A percentile compares a stretch with the other conserved stretches of the same genome.
These are phyloP conservation scores for Macrotus californicus DNA, from an alignment of 2,113 vertebrate genomes.

Conservation along the genomic window DNA sequence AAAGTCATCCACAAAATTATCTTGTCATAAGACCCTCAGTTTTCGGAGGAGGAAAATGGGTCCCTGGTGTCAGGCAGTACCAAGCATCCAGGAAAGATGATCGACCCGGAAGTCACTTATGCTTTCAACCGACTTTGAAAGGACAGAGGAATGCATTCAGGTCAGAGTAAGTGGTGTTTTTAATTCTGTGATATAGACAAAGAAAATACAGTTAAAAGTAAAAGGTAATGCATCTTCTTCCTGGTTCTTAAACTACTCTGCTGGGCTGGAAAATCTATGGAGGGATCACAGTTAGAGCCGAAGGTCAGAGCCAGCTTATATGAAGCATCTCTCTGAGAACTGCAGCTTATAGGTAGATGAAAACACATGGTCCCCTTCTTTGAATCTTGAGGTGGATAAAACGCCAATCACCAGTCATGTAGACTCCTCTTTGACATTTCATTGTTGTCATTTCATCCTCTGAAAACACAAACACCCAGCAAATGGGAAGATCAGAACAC, in stretches of 20 bases:
- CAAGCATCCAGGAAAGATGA: background rate
- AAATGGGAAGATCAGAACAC: background rate
- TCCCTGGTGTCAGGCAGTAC: background rate
- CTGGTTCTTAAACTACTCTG: background rate
- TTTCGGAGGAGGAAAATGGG: conserved; percentile 36
- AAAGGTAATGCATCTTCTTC: background rate
- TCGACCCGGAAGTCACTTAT: background rate
- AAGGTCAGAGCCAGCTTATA: background rate
- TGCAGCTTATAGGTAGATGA: background rate
- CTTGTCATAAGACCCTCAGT: background rate
- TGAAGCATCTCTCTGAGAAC: background rate
- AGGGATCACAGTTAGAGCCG: background rate
- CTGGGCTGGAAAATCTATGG: background rate
- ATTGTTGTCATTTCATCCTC: background rate
- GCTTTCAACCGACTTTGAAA: background rate
- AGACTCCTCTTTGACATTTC: background rate
- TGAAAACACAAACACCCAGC: background rate
- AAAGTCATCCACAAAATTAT: background rate
- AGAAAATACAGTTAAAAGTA: background rate
- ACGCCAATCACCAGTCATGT: background rate
- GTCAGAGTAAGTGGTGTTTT: background rate
- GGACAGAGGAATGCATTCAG: background rate
- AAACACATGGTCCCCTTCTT: background rate
- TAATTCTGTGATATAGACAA: background rate
- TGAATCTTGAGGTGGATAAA: background rate